These are phyloP conservation scores for Thymelicus sylvestris DNA, from an alignment of 2,888 invertebrate species.

Conservation along the genomic window DNA sequence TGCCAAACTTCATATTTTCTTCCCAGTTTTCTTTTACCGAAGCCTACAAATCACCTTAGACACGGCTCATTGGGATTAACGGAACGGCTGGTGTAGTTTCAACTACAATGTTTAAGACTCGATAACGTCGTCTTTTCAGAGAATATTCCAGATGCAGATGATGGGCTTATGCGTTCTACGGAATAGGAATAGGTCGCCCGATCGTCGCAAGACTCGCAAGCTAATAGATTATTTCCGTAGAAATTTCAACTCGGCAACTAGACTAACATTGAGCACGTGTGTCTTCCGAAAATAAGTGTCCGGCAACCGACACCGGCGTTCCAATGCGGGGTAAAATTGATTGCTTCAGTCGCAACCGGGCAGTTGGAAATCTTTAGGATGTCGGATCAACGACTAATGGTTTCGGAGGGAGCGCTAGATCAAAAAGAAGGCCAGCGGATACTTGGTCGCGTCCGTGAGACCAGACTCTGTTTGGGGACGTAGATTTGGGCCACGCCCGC, in stretches of 20 bases:
- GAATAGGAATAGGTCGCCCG: not conserved
- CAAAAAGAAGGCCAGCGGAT: constrained; percentile 66
- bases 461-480: constrained; percentile 60
- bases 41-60: constrained; percentile 48
- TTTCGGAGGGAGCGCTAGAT: constrained; percentile 58
- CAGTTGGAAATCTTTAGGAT: constrained; percentile 50
- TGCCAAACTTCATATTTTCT: constrained; percentile 75
- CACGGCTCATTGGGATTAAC: constrained; percentile 1
- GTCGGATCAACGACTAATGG: constrained; percentile 45
- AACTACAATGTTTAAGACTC: not conserved
- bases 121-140: not conserved
- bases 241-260: constrained; percentile 6
- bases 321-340: constrained; percentile 56
- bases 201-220: not conserved
- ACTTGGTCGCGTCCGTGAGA: constrained; percentile 60
- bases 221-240: not conserved
- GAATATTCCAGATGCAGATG: not conserved
- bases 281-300: constrained; percentile 66
- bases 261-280: constrained; percentile 56
- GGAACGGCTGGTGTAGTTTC: not conserved
- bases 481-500: constrained; percentile 59
- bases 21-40: constrained; percentile 69
- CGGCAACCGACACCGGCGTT: constrained; percentile 46
- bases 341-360: constrained; percentile 49
- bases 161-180: not conserved